phyloP scores from a whole-genome alignment of 2,888 invertebrate species.

The Pomacea canaliculata region DNA sequence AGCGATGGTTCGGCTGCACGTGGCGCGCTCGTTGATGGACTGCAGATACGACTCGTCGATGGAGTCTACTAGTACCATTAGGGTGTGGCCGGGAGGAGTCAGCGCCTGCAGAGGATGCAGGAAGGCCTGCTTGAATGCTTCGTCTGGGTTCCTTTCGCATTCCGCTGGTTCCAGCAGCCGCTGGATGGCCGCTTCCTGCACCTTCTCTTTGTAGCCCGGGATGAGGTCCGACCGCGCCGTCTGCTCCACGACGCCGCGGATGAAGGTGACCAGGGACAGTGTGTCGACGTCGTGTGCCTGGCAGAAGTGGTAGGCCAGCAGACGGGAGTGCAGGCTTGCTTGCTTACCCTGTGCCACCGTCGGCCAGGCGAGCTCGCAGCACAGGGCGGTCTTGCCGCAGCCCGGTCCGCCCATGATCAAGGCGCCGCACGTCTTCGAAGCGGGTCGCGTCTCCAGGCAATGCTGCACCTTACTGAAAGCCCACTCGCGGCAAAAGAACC shows the following conservation, averaged over 20 bases:
- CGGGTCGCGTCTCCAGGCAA: slow-evolving; percentile 87
- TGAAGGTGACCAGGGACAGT: slow-evolving; percentile 86
- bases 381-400: slow-evolving; percentile 85
- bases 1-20: slow-evolving; percentile 67
- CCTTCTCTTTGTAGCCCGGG: slow-evolving; percentile 52
- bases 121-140: slow-evolving; percentile 89
- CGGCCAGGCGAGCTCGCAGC: slow-evolving; percentile 74
- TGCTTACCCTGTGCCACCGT: slow-evolving; percentile 76
- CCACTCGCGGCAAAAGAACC: slow-evolving; percentile 94
- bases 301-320: slow-evolving; percentile 88
- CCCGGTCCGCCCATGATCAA: slow-evolving; percentile 92
- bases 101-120: slow-evolving; percentile 88
- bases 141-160: slow-evolving; percentile 88
- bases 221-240: slow-evolving; percentile 73
- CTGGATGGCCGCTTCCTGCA: slow-evolving; percentile 84
- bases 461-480: slow-evolving; percentile 93
- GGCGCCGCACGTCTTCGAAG: slow-evolving; percentile 83
- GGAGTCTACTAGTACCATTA: slow-evolving; percentile 90
- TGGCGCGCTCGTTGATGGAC: slow-evolving; percentile 46
- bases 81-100: slow-evolving; percentile 83
- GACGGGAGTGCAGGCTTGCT: slow-evolving; percentile 79
- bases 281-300: slow-evolving; percentile 74
- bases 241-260: slow-evolving; percentile 75
- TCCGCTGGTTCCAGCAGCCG: slow-evolving; percentile 78
- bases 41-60: slow-evolving; percentile 80